phyloP scores from a whole-genome alignment of 2,888 invertebrate genomes.

The Chrysotoxum bicinctum region DNA sequence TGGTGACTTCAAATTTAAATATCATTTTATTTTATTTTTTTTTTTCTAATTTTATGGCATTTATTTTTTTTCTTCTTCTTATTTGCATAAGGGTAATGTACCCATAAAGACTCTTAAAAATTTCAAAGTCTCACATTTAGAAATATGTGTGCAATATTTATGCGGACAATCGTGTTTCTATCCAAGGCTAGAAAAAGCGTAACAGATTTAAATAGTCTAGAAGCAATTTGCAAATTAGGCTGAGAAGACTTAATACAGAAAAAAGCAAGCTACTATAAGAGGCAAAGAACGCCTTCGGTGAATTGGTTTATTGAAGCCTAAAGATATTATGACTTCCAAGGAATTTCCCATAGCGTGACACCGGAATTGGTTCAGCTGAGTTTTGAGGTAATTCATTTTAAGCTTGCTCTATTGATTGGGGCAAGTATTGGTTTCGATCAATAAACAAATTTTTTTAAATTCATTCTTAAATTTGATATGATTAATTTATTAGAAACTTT shows the following conservation, averaged over 20 bases:
- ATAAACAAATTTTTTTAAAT: too few relatives aligned
- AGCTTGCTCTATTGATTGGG: too few relatives aligned
- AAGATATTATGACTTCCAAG: background rate
- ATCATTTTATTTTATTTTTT: background rate
- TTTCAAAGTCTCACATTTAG: constrained; percentile 1
- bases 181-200: constrained; percentile 8
- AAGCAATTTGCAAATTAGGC: constrained; percentile 13
- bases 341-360: background rate
- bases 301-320: background rate
- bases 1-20: constrained; percentile 52
- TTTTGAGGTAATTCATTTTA: background rate
- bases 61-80: background rate
- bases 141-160: background rate
- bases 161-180: background rate
- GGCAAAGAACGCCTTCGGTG: background rate
- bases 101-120: constrained; percentile 51
- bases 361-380: background rate
- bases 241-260: background rate
- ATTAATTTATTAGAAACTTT: too few relatives aligned
- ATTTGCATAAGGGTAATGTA: constrained; percentile 59
- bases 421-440: too few relatives aligned
- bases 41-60: constrained; percentile 26
- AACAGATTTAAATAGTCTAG: background rate
- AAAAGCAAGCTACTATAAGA: background rate
- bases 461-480: too few relatives aligned